Base-by-base conservation (phyloP, 2,113 vertebrate genomes). In the Platysternon megacephalum region DNA sequence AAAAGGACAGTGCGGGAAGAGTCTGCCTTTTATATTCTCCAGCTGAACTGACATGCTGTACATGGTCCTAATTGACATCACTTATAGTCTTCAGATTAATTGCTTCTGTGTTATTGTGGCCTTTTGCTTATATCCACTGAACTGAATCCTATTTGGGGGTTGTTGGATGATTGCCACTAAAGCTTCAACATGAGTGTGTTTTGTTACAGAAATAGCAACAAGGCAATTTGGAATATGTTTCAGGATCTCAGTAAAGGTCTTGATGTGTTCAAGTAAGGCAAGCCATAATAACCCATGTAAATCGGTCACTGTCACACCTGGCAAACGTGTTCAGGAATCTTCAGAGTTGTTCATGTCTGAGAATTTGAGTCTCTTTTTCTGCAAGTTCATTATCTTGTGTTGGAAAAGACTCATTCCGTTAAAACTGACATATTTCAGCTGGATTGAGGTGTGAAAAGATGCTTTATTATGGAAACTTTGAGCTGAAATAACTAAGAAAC, bases 11-110 rank as follows among this genome's bases (percentile, higher is more conserved):
- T 76, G 61, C 86, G 79, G 91, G 39, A 91, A 88, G 65, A 85
- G 16, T 24, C 56, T 94, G 48, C 12, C 48, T 92, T 96, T 95
- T 86, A 65, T 56, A 6, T 88, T 89, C 29, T 3, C 42, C 32
- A 51, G 21, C 84, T 90, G 42, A 90, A 51, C 78, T 84, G 56
- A 91, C 48, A 39, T 95, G 84, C 13, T 61, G 88, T 85, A 26
- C 56, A 85, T 90, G 78, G 17, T 68, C 86, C 82, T 82, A 52
- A 79, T 88, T 91, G 88, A 48, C 93, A 95, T 89, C 49, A 55
- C 46, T 55, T 6, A 53, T 21, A 42, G 11, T 17, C 22, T 88
- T 96, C 56, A 85, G 42, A 28, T 88, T 93, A 85, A 32, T 89
- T 93, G 35, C n/a, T 56, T 89, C 89, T 74, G 79, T 89, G 86